Conservation (phyloP, 2,113 vertebrate genomes). For the Larimichthys crocea region DNA sequence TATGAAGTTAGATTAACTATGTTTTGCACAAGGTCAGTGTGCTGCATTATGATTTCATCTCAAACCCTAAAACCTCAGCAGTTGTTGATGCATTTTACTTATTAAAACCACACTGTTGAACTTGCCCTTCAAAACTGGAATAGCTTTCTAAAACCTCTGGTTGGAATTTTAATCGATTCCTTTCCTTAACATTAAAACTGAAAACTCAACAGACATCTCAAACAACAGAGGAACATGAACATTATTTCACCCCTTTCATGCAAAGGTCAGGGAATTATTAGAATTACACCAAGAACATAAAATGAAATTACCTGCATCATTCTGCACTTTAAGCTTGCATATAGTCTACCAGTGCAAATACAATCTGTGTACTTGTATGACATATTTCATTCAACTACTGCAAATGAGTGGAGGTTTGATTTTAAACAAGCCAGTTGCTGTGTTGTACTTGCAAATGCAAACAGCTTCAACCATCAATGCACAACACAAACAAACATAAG, state of each 20-base stretch:
- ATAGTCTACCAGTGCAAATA: not conserved
- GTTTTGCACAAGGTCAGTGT: conserved; percentile 46
- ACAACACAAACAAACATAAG: not conserved
- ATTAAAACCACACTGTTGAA: conserved; percentile 49
- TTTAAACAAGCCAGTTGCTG: not conserved
- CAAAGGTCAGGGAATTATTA: conserved; percentile 20
- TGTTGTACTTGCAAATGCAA: not conserved
- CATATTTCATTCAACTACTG: not conserved
- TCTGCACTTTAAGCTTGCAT: conserved; percentile 3
- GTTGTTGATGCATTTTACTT: conserved; percentile 50
- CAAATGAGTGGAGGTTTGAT: not conserved
- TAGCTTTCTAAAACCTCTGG: conserved; percentile 28
- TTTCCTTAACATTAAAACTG: conserved; percentile 20
- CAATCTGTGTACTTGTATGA: not conserved
- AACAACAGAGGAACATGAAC: conserved; percentile 10
- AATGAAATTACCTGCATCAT: conserved; percentile 18
- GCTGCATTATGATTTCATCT: conserved; percentile 46
- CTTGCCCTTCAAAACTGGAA: conserved; percentile 48
- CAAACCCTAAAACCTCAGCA: conserved; percentile 31
- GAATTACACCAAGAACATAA: conserved; percentile 23
- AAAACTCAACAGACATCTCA: conserved; percentile 23
- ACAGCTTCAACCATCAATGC: not conserved
- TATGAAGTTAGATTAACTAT: conserved; percentile 37
- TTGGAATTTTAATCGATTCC: conserved; percentile 54
- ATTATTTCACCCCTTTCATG: conserved; percentile 1